phyloP scores from a whole-genome alignment of 30 jellyfish, hydroid and myxozoan genomes.

The Nemopilema nomurai region DNA sequence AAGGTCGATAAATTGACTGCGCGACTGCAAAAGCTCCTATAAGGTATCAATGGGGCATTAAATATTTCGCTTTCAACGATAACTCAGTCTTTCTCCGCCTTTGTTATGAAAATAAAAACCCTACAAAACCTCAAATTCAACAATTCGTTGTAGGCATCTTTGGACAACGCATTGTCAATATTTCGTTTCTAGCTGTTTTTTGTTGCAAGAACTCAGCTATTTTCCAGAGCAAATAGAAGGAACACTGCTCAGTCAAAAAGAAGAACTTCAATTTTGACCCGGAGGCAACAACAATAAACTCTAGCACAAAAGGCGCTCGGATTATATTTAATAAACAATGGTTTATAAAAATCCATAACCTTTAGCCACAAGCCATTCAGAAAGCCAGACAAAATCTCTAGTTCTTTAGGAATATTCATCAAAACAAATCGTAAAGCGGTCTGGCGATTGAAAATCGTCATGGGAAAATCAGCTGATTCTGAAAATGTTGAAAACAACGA shows the following conservation, averaged over 20 bases:
- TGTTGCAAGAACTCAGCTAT: background rate
- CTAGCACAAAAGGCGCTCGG: background rate
- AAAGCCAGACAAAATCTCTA: background rate
- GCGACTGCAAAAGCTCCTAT: too few relatives aligned
- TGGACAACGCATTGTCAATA: too few relatives aligned
- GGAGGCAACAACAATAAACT: background rate
- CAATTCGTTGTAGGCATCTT: too few relatives aligned
- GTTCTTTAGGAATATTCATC: too few relatives aligned
- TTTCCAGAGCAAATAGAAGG: background rate
- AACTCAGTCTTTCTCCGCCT: too few relatives aligned
- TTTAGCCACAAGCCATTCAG: background rate
- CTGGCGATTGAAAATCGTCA: conserved; percentile 1
- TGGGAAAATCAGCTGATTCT: conserved; percentile 67
- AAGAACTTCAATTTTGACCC: background rate
- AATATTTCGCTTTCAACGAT: too few relatives aligned
- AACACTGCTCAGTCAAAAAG: background rate
- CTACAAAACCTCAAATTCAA: too few relatives aligned
- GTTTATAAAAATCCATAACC: background rate
- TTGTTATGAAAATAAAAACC: too few relatives aligned
- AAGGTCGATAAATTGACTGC: too few relatives aligned
- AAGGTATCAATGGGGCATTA: too few relatives aligned
- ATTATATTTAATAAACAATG: background rate
- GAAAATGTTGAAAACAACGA: background rate
- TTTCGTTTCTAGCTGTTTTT: too few relatives aligned
- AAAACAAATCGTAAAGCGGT: background rate